Evolutionary conservation across 2,797 vertebrate species (phyloP), one percentile per base, ranked within the genome.

Genomic region (Limnodromus scolopaceus): DNA sequence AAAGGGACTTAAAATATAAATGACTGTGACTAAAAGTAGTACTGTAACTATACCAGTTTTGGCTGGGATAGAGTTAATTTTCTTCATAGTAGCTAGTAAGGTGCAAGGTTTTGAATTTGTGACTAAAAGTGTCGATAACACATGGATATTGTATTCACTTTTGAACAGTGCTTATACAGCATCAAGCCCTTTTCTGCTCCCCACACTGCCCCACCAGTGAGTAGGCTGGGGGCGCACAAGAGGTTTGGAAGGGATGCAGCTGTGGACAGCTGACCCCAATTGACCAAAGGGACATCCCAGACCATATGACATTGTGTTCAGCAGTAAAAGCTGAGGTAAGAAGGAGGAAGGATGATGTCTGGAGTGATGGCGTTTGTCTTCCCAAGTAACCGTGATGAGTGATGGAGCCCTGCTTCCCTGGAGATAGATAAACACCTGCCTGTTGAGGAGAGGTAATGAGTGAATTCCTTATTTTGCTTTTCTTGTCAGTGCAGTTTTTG

Each of bases 151-250:
- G 49, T 48, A 12, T 3, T 41, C 30, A 4, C 6, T 10, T 23
- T 18, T 61, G 28, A 86, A 19, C 36, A 45, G 43, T 4, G 19
- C 28, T 92, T 32, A 28, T 8, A 70, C 14, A 58, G 36, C 3
- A 8, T 6, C n/a, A 58, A 16, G 28, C 28, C 16, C 43, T 51
- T 19, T 14, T 51, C 57, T 70, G 30, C 25, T 45, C 3, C 38
- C 60, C 64, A 30, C 1, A 0, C 36, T 6, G 3, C 24, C 25
- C 13, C 2, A 0, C 22, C 54, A 74, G 20, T 0, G 0, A 81
- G 46, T 1, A 61, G 60, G 24, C 16, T 57, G 32, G 15, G 19
- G 10, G 6, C 32, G 8, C 9, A 74, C 23, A 66, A 45, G 51
- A 22, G 10, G 7, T 9, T 27, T 14, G 30, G 53, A 87, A n/a